phyloP scores from a whole-genome alignment of 2,888 invertebrate species.

The Acronicta aceris region DNA sequence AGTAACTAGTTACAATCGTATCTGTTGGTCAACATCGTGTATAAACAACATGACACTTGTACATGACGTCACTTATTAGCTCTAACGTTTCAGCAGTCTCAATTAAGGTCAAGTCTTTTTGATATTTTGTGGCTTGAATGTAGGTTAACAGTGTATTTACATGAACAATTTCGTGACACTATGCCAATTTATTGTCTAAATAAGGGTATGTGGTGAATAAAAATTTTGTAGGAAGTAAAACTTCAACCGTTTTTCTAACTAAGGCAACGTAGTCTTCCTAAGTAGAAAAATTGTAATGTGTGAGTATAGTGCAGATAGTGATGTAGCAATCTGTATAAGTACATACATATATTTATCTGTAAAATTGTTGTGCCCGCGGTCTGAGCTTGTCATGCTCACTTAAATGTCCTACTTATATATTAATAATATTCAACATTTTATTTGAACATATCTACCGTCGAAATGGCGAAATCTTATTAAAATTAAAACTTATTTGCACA shows the following conservation, averaged over 20 bases:
- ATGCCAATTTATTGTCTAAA: not conserved
- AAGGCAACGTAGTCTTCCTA: too few relatives aligned
- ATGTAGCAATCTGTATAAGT: too few relatives aligned
- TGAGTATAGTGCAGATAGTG: too few relatives aligned
- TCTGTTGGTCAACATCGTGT: not conserved
- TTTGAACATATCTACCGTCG: too few relatives aligned
- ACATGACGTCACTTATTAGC: not conserved
- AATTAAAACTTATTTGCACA: not conserved
- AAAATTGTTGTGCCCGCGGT: too few relatives aligned
- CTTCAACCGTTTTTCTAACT: too few relatives aligned
- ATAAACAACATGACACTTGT: not conserved
- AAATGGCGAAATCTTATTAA: not conserved
- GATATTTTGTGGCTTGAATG: not conserved
- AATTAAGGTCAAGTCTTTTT: not conserved
- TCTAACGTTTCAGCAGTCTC: not conserved
- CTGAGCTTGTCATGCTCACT: too few relatives aligned
- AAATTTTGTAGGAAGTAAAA: not conserved
- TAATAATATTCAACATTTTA: too few relatives aligned
- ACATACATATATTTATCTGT: too few relatives aligned
- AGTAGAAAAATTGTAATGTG: too few relatives aligned
- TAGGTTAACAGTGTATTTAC: constrained; percentile 1
- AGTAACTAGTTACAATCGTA: constrained; percentile 4
- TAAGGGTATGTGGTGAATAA: not conserved
- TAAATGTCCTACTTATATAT: too few relatives aligned
- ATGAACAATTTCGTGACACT: not conserved